Conservation (phyloP, 2,113 vertebrate species). For the Nannospalax galili region DNA sequence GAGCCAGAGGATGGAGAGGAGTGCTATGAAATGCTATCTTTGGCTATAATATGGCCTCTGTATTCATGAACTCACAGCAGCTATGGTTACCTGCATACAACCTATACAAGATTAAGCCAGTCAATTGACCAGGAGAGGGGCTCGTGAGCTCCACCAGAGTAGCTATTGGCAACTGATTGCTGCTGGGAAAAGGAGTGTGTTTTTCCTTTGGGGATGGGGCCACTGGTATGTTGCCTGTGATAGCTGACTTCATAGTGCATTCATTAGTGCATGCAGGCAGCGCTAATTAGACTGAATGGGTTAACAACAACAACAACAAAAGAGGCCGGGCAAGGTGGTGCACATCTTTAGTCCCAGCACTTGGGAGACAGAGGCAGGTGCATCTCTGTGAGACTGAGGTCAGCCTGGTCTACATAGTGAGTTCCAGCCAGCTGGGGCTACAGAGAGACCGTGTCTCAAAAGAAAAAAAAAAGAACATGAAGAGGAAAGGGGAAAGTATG, state of each 20-base stretch:
- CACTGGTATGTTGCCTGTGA: no score
- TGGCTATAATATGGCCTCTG: not conserved
- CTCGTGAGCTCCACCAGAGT: no score
- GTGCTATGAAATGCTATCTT: not conserved
- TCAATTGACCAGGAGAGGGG: not conserved
- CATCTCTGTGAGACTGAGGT: not conserved
- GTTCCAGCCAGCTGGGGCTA: not conserved
- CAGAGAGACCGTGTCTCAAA: not conserved
- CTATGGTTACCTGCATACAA: not conserved
- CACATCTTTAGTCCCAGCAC: not conserved
- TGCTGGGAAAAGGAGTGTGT: no score
- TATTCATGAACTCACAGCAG: not conserved
- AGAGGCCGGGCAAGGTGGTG: not conserved
- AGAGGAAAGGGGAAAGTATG: no score
- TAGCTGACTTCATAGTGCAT: no score
- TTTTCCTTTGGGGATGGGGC: not conserved
- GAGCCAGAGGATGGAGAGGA: no score
- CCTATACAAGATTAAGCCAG: no score
- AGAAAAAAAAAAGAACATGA: no score
- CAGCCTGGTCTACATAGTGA: not conserved
- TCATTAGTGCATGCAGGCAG: not conserved
- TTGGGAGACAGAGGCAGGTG: not conserved
- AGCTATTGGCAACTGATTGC: no score
- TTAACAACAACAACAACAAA: not conserved
- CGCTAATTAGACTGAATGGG: not conserved